Conservation (phyloP, 2,113 vertebrate genomes). For the Colaptes auratus region DNA sequence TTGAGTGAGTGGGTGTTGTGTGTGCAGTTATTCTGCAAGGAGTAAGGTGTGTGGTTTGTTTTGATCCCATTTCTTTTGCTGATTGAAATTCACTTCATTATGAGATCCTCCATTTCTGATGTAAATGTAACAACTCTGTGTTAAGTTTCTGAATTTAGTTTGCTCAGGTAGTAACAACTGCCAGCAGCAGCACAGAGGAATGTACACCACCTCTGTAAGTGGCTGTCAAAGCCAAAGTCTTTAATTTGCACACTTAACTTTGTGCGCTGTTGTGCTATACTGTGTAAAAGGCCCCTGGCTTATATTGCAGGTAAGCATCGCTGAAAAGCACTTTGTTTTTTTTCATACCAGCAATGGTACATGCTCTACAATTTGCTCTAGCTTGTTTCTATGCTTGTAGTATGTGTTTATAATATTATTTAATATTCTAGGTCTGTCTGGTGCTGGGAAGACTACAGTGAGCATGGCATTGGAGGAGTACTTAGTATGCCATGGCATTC, state of each 20-base stretch:
- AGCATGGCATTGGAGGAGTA: conserved; percentile 99
- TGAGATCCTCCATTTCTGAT: background rate
- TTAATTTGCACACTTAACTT: background rate
- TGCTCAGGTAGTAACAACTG: background rate
- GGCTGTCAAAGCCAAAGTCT: background rate
- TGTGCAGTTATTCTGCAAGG: background rate
- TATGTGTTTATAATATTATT: background rate
- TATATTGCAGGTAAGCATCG: background rate
- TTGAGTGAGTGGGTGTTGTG: background rate
- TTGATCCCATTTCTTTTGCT: background rate
- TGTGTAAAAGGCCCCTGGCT: background rate
- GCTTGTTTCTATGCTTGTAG: background rate
- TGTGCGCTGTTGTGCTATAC: background rate
- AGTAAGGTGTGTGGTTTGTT: background rate
- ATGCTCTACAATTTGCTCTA: background rate
- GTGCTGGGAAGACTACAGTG: conserved; percentile 96
- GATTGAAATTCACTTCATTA: background rate
- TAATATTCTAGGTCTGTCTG: conserved; percentile 85
- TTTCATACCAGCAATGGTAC: background rate
- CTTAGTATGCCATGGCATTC: conserved; percentile 95
- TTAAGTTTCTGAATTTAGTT: background rate
- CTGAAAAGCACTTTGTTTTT: background rate
- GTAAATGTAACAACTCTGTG: background rate
- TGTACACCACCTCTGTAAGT: background rate
- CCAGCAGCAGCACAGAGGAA: background rate